Conservation (phyloP, 2,113 vertebrate genomes). For the Erythrocercus mccallii region DNA sequence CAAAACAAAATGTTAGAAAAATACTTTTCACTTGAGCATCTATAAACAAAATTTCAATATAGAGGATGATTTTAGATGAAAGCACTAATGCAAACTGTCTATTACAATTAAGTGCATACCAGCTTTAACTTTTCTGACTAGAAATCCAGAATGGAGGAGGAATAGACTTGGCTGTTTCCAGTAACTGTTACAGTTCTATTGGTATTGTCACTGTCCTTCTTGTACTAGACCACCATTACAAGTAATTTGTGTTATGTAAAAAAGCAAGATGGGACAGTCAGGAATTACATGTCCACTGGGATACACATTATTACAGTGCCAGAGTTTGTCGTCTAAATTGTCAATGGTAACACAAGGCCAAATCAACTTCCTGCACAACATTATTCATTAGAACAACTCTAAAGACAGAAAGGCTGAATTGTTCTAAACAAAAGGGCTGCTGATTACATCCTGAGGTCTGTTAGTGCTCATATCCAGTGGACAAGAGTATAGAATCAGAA, state of each 20-base stretch:
- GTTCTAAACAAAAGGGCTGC: background rate
- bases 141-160: background rate
- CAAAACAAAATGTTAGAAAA: background rate
- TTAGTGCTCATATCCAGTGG: background rate
- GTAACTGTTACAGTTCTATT: background rate
- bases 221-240: background rate
- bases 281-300: background rate
- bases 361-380: background rate
- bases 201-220: background rate
- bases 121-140: background rate
- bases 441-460: background rate
- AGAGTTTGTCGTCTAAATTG: background rate
- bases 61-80: background rate
- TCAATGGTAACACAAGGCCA: background rate
- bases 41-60: background rate
- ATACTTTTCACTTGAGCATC: background rate
- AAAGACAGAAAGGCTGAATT: background rate
- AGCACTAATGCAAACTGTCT: background rate
- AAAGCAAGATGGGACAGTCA: background rate
- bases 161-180: background rate
- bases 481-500: background rate
- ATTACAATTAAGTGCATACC: background rate
- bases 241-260: background rate
- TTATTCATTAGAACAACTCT: background rate
- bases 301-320: background rate